These are phyloP conservation scores for Cerceris ruficornis DNA, from an alignment of 2,888 invertebrate genomes.

Conservation along the genomic window DNA sequence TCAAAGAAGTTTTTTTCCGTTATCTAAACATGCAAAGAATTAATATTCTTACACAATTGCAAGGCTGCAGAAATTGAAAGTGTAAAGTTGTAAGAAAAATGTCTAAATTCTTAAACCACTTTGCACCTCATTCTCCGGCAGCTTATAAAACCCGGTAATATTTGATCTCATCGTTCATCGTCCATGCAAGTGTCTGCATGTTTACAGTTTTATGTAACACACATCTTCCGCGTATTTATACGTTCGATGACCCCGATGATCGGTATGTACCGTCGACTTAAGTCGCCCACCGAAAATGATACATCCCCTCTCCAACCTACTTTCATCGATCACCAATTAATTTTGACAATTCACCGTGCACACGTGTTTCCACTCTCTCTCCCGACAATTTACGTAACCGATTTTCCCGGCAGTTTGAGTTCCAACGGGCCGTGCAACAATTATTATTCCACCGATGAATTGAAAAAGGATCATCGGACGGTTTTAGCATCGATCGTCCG, in stretches of 20 bases:
- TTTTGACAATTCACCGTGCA: background rate
- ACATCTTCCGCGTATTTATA: background rate
- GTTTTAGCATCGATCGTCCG: too few relatives aligned
- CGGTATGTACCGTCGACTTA: background rate
- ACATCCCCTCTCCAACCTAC: background rate
- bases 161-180: background rate
- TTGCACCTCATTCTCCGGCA: background rate
- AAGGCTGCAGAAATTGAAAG: too few relatives aligned
- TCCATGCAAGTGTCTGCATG: background rate
- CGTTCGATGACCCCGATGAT: constrained; percentile 11
- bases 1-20: too few relatives aligned
- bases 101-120: too few relatives aligned
- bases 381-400: background rate
- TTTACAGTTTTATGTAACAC: constrained; percentile 6
- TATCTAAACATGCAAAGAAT: too few relatives aligned
- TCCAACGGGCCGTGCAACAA: too few relatives aligned
- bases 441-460: too few relatives aligned
- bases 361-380: background rate
- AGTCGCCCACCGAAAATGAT: constrained; percentile 1
- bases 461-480: too few relatives aligned
- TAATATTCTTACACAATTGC: too few relatives aligned
- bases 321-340: background rate
- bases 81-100: too few relatives aligned
- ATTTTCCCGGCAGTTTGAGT: background rate
- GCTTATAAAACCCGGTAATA: background rate